These are phyloP conservation scores for Centruroides sculpturatus DNA, from an alignment of 1,140 invertebrate species.

Conservation along the genomic window DNA sequence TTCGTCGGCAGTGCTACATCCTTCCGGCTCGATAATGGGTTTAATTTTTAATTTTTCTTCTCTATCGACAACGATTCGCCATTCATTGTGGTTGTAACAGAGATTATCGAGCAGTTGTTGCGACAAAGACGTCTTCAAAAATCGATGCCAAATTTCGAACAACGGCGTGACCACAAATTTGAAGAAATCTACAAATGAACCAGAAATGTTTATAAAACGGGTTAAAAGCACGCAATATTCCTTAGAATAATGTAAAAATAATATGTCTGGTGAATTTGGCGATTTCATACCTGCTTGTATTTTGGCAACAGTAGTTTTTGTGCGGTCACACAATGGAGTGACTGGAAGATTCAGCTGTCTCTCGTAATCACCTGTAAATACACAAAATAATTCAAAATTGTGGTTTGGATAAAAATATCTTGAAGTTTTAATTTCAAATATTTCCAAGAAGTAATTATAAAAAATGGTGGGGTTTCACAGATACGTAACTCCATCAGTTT, in stretches of 20 bases:
- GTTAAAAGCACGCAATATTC: not conserved
- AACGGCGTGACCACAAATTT: conserved; percentile 66
- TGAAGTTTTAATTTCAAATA: too few relatives aligned
- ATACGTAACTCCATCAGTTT: too few relatives aligned
- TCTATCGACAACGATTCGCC: conserved; percentile 28
- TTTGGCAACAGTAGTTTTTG: conserved; percentile 63
- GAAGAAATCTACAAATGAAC: conserved; percentile 54
- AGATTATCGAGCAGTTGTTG: conserved; percentile 54
- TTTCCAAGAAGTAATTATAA: not conserved
- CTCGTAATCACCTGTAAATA: conserved; percentile 29
- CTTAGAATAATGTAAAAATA: too few relatives aligned
- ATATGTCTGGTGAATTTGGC: not conserved
- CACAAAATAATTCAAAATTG: not conserved
- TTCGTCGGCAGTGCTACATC: conserved; percentile 4
- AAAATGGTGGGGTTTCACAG: too few relatives aligned
- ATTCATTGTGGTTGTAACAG: conserved; percentile 48
- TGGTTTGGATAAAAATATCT: not conserved
- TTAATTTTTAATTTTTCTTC: conserved; percentile 30
- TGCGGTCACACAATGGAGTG: conserved; percentile 66
- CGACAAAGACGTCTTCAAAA: conserved; percentile 55
- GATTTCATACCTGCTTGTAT: conserved; percentile 57
- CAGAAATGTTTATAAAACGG: not conserved
- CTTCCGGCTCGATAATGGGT: conserved; percentile 14
- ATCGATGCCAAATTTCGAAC: conserved; percentile 68
- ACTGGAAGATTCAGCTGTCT: conserved; percentile 50